phyloP scores from a whole-genome alignment of 2,797 vertebrate species.

The Oreortyx pictus region DNA sequence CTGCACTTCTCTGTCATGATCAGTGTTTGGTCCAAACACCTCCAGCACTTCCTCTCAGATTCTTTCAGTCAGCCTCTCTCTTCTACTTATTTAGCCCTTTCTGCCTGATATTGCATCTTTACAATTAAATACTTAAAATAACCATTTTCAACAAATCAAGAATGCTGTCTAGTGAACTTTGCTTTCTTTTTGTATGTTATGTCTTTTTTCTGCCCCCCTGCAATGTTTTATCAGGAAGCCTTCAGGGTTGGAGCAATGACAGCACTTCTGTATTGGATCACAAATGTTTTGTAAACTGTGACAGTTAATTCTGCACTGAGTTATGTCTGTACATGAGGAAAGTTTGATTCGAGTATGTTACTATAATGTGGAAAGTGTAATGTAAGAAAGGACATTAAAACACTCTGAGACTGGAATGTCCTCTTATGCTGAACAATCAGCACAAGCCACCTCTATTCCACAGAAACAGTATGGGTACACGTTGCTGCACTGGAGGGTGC shows the following conservation, averaged over 20 bases:
- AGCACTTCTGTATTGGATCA: not conserved
- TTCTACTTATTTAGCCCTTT: not conserved
- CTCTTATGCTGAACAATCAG: not conserved
- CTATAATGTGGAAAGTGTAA: not conserved
- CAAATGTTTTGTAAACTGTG: not conserved
- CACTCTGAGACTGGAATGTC: not conserved
- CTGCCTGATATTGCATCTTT: not conserved
- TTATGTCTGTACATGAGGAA: not conserved
- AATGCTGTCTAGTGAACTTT: not conserved
- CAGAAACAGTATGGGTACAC: not conserved
- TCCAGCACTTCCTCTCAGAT: not conserved
- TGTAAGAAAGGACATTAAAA: not conserved
- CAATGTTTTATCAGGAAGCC: not conserved
- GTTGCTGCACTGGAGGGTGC: not conserved
- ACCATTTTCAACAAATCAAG: not conserved
- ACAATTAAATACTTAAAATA: not conserved
- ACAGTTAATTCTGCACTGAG: not conserved
- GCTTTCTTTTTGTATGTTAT: not conserved
- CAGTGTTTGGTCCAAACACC: not conserved
- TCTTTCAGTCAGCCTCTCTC: not conserved
- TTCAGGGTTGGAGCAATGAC: not conserved
- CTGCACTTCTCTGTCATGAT: not conserved
- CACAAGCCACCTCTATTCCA: not conserved
- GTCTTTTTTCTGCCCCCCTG: accelerated
- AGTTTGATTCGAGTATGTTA: not conserved